phyloP scores from a whole-genome alignment of 2,113 vertebrate species.

The Campylomormyrus tamandua region DNA sequence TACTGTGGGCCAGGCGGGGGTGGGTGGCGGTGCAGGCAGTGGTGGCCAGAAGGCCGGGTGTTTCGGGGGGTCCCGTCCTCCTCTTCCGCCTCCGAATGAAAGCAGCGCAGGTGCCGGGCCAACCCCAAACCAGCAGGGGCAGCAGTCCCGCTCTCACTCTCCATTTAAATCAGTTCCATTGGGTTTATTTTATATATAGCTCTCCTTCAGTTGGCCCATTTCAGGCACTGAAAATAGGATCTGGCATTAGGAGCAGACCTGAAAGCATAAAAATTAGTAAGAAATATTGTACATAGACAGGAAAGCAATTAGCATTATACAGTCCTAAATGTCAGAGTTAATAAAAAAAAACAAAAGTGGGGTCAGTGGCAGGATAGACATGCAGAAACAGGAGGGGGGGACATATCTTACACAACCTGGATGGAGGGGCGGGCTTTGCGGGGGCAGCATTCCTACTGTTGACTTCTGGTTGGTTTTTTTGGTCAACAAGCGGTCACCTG shows the following conservation, averaged over 20 bases:
- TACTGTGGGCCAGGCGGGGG: not conserved
- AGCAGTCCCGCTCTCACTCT: not conserved
- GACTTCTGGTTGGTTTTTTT: not conserved
- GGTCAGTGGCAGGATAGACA: not conserved
- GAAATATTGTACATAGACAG: not conserved
- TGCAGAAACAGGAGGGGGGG: not conserved
- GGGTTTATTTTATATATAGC: not conserved
- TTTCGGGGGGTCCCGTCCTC: not conserved
- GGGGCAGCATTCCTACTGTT: not conserved
- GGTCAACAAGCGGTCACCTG: not conserved
- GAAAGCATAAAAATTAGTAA: not conserved
- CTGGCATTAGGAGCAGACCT: not conserved
- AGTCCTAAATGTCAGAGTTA: not conserved
- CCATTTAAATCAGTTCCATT: not conserved
- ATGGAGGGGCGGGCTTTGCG: not conserved
- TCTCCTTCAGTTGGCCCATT: not conserved
- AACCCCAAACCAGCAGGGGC: not conserved
- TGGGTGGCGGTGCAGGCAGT: not conserved
- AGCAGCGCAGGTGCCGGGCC: not conserved
- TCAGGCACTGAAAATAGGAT: not conserved
- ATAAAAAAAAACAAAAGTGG: not conserved
- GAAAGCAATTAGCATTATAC: not conserved
- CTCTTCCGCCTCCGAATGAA: not conserved
- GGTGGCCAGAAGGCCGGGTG: not conserved
- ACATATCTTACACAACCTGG: not conserved